Conservation (phyloP, 2,888 invertebrate genomes). For the Teinopalpus imperialis region DNA sequence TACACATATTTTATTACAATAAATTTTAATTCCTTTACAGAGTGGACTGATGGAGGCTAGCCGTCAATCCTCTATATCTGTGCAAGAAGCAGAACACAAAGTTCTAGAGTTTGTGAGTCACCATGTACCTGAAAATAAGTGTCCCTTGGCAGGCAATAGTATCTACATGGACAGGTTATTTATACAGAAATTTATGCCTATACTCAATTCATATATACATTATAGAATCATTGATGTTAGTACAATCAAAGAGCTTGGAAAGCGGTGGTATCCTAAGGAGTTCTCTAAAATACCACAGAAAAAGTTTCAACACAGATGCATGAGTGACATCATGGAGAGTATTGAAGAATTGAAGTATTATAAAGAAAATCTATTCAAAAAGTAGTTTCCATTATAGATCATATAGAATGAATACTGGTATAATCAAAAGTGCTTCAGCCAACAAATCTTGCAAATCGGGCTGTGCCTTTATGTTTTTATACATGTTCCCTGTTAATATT, state of each 20-base stretch:
- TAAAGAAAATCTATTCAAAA: conserved; percentile 84
- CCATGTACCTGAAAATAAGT: conserved; percentile 80
- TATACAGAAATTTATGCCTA: conserved; percentile 91
- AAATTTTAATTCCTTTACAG: conserved; percentile 76
- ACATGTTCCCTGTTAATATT: too few relatives aligned
- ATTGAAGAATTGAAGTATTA: conserved; percentile 92
- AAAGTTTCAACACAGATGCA: conserved; percentile 85
- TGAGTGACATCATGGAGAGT: conserved; percentile 94
- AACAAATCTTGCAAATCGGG: too few relatives aligned
- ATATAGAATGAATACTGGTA: too few relatives aligned
- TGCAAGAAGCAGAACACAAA: conserved; percentile 86
- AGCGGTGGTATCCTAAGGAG: conserved; percentile 88
- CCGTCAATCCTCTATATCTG: conserved; percentile 83
- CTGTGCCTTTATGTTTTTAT: too few relatives aligned
- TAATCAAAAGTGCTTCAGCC: too few relatives aligned
- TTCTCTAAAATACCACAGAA: conserved; percentile 83
- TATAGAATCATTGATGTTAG: conserved; percentile 97
- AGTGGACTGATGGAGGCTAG: conserved; percentile 91
- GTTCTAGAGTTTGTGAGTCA: conserved; percentile 87
- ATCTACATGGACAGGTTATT: conserved; percentile 94
- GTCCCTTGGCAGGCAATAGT: conserved; percentile 93
- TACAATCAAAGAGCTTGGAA: conserved; percentile 91
- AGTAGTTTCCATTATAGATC: too few relatives aligned
- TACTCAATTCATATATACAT: conserved; percentile 89
- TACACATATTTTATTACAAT: too few relatives aligned